Evolutionary conservation across 2,113 vertebrate species (phyloP).

Genomic region (Neodon shergylaensis): DNA sequence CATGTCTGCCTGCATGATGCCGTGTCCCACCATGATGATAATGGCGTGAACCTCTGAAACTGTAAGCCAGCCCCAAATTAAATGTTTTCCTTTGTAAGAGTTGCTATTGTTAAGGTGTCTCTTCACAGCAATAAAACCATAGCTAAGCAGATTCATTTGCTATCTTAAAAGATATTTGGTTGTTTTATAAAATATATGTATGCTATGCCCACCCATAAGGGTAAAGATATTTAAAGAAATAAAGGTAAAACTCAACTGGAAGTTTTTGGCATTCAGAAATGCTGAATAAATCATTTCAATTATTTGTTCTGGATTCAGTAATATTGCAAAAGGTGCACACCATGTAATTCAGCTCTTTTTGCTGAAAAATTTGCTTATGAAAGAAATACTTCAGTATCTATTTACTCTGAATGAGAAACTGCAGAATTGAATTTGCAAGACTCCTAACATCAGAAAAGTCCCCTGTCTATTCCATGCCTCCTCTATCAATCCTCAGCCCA

Average conservation of each 20-base stretch:
- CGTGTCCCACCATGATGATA: background rate
- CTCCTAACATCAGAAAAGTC: background rate
- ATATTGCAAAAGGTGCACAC: background rate
- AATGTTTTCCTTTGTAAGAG: background rate
- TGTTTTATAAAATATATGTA: background rate
- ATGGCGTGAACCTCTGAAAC: background rate
- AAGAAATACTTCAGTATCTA: background rate
- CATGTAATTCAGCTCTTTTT: background rate
- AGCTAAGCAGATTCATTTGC: background rate
- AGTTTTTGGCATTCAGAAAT: background rate
- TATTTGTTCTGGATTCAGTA: background rate
- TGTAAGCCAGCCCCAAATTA: background rate
- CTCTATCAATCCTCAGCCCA: background rate
- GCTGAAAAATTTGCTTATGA: background rate
- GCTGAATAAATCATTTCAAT: background rate
- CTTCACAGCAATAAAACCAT: background rate
- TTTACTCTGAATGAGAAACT: background rate
- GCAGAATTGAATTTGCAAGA: background rate
- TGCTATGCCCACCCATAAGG: background rate
- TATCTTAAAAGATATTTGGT: background rate
- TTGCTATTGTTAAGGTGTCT: background rate
- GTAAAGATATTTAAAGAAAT: background rate
- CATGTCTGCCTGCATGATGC: background rate
- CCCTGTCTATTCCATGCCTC: background rate
- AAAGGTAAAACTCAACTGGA: background rate